Conservation (phyloP, 64 coral and sea anemone species). For the Montipora sp. region DNA sequence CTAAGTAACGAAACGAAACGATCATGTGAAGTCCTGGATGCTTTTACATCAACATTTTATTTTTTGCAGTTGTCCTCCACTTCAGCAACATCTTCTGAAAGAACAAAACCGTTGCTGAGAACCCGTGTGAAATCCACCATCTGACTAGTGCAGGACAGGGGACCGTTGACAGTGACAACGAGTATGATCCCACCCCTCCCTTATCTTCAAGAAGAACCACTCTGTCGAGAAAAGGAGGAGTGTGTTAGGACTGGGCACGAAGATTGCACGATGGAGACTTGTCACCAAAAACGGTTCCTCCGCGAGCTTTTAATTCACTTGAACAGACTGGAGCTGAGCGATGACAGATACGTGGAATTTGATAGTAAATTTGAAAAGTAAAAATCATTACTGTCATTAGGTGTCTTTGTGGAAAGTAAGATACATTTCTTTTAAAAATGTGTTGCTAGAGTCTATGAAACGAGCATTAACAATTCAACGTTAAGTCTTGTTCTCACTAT, state of each 20-base stretch:
- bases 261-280: slow-evolving; percentile 52
- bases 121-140: slow-evolving; percentile 57
- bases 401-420: too few species aligned
- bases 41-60: neutral
- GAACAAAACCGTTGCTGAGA: slow-evolving; percentile 25
- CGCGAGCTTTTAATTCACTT: slow-evolving; percentile 55
- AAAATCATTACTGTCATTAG: too few species aligned
- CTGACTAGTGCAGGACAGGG: slow-evolving; percentile 68
- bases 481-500: too few species aligned
- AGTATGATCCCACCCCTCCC: slow-evolving; percentile 43
- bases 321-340: neutral
- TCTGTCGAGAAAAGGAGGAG: neutral
- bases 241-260: slow-evolving; percentile 4
- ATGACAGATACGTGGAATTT: slow-evolving; percentile 15
- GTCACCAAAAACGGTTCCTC: slow-evolving; percentile 66
- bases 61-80: slow-evolving; percentile 16
- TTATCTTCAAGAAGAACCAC: slow-evolving; percentile 33
- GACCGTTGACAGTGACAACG: slow-evolving; percentile 30
- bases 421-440: too few species aligned
- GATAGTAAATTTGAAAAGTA: neutral
- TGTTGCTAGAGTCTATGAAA: too few species aligned
- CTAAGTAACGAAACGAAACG: neutral
- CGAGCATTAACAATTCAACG: too few species aligned
- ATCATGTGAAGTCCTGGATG: neutral
- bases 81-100: slow-evolving; percentile 7